These are phyloP conservation scores for Pantherophis vulpinus DNA, from an alignment of 2,797 vertebrate species.

Conservation along the genomic window DNA sequence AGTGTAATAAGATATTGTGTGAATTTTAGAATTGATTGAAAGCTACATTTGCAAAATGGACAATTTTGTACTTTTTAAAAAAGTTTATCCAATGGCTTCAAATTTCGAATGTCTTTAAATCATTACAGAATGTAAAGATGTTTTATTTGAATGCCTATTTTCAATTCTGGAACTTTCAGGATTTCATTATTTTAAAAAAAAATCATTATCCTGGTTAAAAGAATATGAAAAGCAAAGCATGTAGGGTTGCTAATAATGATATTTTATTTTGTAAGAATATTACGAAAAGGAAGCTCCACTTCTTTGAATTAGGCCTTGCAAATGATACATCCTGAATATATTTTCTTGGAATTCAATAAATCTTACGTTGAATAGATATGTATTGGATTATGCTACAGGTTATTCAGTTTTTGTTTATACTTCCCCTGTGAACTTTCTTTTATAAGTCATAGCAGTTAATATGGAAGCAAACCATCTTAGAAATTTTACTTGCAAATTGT, in stretches of 20 bases:
- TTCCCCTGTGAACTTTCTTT: slow-evolving; percentile 17
- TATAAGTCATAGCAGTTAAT: slow-evolving; percentile 39
- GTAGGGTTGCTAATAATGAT: neutral
- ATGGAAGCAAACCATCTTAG: slow-evolving; percentile 61
- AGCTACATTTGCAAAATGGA: neutral
- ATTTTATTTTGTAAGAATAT: slow-evolving; percentile 33
- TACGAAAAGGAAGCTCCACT: neutral
- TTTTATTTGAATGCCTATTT: neutral
- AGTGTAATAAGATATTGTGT: neutral
- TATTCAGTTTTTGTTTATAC: slow-evolving; percentile 41
- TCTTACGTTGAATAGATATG: neutral
- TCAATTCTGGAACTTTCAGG: slow-evolving; percentile 14
- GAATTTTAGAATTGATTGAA: neutral
- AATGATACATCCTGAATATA: neutral
- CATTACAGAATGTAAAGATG: neutral
- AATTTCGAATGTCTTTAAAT: slow-evolving; percentile 16
- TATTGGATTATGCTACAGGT: neutral
- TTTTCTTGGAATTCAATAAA: neutral
- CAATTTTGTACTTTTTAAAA: neutral
- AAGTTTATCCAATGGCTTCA: neutral
- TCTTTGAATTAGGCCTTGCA: neutral
- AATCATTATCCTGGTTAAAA: slow-evolving; percentile 57
- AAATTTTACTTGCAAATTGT: slow-evolving; percentile 71
- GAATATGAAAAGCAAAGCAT: slow-evolving; percentile 36
- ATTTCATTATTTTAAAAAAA: neutral